Evolutionary conservation across 2,113 vertebrate species (phyloP).

Genomic region (Sardina pilchardus): DNA sequence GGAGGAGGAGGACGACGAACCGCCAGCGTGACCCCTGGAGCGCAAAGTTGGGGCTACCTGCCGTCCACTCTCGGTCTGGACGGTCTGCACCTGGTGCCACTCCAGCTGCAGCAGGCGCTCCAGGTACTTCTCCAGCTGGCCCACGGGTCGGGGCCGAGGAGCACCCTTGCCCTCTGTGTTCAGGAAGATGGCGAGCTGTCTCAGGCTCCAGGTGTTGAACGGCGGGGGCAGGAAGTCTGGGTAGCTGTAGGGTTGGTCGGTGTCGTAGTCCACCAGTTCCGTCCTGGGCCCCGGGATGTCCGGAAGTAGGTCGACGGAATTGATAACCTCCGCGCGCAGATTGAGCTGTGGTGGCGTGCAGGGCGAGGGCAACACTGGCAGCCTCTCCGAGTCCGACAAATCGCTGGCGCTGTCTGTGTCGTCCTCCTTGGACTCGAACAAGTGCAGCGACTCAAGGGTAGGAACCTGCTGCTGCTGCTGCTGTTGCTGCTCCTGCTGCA

Average conservation of each 20-base stretch:
- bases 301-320: constrained; percentile 72
- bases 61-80: constrained; percentile 78
- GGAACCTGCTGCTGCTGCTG: constrained; percentile 47
- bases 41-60: constrained; percentile 52
- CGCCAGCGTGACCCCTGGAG: constrained; percentile 45
- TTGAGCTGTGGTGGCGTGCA: constrained; percentile 88
- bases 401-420: constrained; percentile 92
- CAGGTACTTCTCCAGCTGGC: constrained; percentile 80
- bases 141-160: constrained; percentile 72
- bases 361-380: constrained; percentile 83
- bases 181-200: constrained; percentile 77
- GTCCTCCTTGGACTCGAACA: constrained; percentile 71
- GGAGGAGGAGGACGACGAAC: constrained; percentile 50
- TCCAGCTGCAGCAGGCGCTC: constrained; percentile 86
- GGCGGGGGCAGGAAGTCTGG: constrained; percentile 90
- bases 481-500: constrained; percentile 49
- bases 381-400: constrained; percentile 90
- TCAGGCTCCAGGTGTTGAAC: constrained; percentile 88
- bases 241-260: constrained; percentile 67
- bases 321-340: constrained; percentile 88
- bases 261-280: constrained; percentile 52
- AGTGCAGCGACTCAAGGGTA: constrained; percentile 59
- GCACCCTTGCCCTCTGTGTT: constrained; percentile 74
- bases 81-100: constrained; percentile 88
- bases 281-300: constrained; percentile 63